Conservation (phyloP, 2,797 vertebrate genomes). For the Tolypeutes matacus region DNA sequence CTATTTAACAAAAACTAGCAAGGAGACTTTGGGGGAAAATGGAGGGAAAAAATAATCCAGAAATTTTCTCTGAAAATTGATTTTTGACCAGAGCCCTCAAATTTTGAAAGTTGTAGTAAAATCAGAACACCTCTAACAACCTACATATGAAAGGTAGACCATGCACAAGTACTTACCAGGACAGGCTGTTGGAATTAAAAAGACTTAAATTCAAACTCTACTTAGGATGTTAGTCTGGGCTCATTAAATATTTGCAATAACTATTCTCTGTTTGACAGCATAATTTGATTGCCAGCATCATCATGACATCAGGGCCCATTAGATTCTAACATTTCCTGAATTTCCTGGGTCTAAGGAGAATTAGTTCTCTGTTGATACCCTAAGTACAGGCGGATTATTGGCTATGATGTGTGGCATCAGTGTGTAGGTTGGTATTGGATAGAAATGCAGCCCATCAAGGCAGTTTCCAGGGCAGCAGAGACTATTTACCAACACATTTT, state of each 20-base stretch:
- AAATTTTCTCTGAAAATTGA: not conserved
- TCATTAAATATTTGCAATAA: not conserved
- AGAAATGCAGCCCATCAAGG: too few species aligned
- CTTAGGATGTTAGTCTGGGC: not conserved
- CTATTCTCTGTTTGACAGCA: not conserved
- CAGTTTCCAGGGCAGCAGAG: fast-evolving
- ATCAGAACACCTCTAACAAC: too few species aligned
- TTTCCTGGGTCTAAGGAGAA: conserved; percentile 32
- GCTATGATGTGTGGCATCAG: conserved; percentile 36
- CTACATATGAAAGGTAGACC: too few species aligned
- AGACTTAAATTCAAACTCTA: not conserved
- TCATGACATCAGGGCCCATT: not conserved
- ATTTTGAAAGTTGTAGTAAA: not conserved
- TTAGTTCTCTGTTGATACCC: not conserved
- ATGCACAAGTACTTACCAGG: fast-evolving
- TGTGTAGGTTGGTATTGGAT: conserved; percentile 8
- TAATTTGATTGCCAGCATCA: not conserved
- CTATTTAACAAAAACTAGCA: not conserved
- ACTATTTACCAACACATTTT: not conserved
- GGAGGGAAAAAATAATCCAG: too few species aligned
- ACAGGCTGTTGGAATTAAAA: not conserved
- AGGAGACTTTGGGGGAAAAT: not conserved
- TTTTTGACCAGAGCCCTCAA: not conserved
- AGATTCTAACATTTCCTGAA: conserved; percentile 18
- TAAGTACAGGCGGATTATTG: not conserved